These are phyloP conservation scores for Drosophila biarmipes DNA, from an alignment of 1,140 invertebrate species.

Conservation along the genomic window DNA sequence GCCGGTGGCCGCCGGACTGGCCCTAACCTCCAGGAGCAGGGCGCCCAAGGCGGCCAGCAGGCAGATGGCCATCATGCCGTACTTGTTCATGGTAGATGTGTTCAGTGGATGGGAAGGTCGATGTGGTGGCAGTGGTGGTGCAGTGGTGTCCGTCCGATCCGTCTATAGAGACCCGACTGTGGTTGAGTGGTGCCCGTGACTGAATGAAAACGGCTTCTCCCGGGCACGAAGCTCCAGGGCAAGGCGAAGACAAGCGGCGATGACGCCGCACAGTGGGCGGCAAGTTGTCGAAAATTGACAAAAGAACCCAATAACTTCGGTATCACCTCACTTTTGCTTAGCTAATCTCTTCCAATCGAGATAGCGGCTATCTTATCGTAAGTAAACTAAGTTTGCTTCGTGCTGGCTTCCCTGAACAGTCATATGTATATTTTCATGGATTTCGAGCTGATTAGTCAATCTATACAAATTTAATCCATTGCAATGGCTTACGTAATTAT, in stretches of 20 bases:
- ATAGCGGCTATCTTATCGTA: slow-evolving; percentile 27
- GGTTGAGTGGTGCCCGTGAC: slow-evolving; percentile 23
- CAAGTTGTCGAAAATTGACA: neutral
- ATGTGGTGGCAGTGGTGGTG: neutral
- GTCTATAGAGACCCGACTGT: slow-evolving; percentile 25
- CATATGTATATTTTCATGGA: slow-evolving; percentile 9
- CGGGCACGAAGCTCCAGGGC: slow-evolving; percentile 7
- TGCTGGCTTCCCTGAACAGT: neutral
- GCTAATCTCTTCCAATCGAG: neutral
- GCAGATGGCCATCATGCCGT: slow-evolving; percentile 55
- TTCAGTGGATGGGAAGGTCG: neutral
- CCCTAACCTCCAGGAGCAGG: slow-evolving; percentile 58
- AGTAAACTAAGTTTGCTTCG: neutral
- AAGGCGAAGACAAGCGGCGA: neutral
- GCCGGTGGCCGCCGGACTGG: slow-evolving; percentile 32
- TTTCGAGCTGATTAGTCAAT: slow-evolving; percentile 18
- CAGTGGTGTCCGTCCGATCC: slow-evolving; percentile 5
- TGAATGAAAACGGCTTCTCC: slow-evolving; percentile 24
- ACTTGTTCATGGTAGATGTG: slow-evolving; percentile 57
- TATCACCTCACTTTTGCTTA: neutral
- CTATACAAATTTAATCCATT: neutral
- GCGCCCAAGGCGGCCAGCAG: slow-evolving; percentile 55
- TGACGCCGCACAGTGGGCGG: slow-evolving; percentile 17
- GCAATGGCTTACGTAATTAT: neutral
- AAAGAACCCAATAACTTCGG: neutral